A percentile compares a stretch with the other conserved stretches of the same genome.
Evolutionary conservation across 1,140 invertebrate species (phyloP).

Genomic region (Drosophila gunungcola): DNA sequence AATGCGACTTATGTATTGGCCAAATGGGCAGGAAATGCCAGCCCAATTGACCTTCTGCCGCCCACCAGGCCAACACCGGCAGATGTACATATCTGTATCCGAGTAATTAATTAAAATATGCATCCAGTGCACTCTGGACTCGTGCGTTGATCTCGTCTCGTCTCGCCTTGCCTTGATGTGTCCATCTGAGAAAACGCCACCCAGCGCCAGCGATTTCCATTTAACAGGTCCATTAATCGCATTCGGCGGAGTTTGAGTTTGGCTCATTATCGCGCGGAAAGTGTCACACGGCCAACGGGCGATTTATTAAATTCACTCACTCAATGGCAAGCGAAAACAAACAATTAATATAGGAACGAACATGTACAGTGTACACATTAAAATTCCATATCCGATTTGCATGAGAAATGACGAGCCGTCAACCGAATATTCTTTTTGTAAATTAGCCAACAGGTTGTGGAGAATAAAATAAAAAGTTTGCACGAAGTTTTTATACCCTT

Average conservation of each 20-base stretch:
- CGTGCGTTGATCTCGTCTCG: too few species aligned
- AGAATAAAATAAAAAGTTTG: slow-evolving; percentile 3
- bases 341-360: slow-evolving; percentile 32
- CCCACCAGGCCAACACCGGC: not conserved
- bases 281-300: slow-evolving; percentile 62
- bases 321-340: slow-evolving; percentile 21
- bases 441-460: slow-evolving; percentile 41
- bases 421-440: slow-evolving; percentile 14
- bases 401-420: slow-evolving; percentile 19
- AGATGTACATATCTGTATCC: slow-evolving; percentile 40
- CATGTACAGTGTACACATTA: not conserved
- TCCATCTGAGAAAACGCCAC: slow-evolving; percentile 30
- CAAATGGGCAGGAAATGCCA: slow-evolving; percentile 68
- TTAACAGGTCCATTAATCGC: slow-evolving; percentile 68
- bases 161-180: slow-evolving; percentile 45
- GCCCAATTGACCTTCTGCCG: slow-evolving; percentile 54
- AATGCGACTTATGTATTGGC: slow-evolving; percentile 18
- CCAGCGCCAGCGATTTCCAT: slow-evolving; percentile 47
- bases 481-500: slow-evolving; percentile 14
- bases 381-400: slow-evolving; percentile 27
- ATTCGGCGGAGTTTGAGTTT: slow-evolving; percentile 59
- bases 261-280: slow-evolving; percentile 69
- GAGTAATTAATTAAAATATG: slow-evolving; percentile 71
- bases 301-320: slow-evolving; percentile 75
- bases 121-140: slow-evolving; percentile 35